A percentile compares a stretch with the other conserved stretches of the same genome.
These are phyloP conservation scores for Euplagia quadripunctaria DNA, from an alignment of 2,888 invertebrate species.

Conservation along the genomic window DNA sequence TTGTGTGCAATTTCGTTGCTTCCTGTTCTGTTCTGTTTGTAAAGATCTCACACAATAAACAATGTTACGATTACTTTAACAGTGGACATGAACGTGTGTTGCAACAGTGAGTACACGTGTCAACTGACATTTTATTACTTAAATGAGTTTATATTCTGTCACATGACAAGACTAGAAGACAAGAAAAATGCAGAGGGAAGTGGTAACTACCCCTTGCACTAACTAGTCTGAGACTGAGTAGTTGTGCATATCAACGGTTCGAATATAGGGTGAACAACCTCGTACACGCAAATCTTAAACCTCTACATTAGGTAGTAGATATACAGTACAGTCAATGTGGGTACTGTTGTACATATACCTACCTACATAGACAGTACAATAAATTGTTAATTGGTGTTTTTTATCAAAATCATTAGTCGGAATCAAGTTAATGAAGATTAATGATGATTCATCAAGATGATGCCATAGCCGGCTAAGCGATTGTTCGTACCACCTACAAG, in stretches of 20 bases:
- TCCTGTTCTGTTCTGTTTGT: too few species aligned
- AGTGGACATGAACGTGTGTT: too few species aligned
- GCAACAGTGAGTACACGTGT: neutral
- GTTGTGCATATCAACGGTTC: neutral
- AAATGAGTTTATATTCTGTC: too few species aligned
- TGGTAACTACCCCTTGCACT: neutral
- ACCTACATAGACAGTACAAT: neutral
- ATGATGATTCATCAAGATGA: conserved; percentile 48
- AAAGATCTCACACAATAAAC: too few species aligned
- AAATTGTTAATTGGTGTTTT: neutral
- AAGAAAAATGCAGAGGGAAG: neutral
- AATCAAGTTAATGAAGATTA: conserved; percentile 49
- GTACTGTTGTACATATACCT: neutral
- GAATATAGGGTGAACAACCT: neutral
- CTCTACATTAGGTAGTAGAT: neutral
- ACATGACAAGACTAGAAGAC: neutral
- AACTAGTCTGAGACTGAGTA: neutral
- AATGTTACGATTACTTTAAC: too few species aligned
- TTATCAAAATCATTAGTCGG: neutral
- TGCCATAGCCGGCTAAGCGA: conserved; percentile 40
- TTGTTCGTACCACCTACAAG: conserved; percentile 17
- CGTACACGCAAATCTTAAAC: neutral
- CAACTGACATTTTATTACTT: neutral
- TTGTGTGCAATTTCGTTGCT: too few species aligned
- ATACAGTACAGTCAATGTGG: too few species aligned